Base-by-base conservation (phyloP, 2,113 vertebrate species). In the Origma solitaria region DNA sequence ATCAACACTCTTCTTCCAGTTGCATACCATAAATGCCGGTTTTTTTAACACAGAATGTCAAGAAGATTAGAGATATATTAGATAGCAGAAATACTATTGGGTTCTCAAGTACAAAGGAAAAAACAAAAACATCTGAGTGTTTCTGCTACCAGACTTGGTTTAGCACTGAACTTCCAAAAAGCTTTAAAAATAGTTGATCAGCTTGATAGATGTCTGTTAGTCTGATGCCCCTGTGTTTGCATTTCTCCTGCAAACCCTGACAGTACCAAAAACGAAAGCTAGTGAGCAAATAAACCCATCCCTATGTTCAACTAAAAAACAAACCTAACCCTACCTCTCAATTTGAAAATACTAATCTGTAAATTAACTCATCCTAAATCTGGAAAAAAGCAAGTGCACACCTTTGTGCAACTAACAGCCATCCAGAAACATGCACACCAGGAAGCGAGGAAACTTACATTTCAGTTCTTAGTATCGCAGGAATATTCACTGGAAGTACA, bases 401-500 rank as follows among this genome's bases (percentile, higher is more conserved):
- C 33, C 57, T 31, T 71, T 71, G 33, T 37, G 54, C 45, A 83
- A 62, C 69, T 75, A 85, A 86, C 77, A 81, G 50, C 7, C 16
- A 28, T 6, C 17, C 11, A 86, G 66, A 65, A 90, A 80, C 51
- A 81, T 14, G 40, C 11, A 40, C 24, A 38, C 18, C 51, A 83
- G 64, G 62, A 94, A 95, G 62, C 12, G 33, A 54, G n/a, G 70
- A 50, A 94, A 93, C 79, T 73, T 95, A 37, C 16, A 31, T 35
- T 92, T 88, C 45, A 66, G 58, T 83, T 93, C 68, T 90, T 19
- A 87, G n/a, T 31, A 76, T 62, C 84, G 69, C 8, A 85, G 88
- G 86, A 96, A 95, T 49, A 92, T 49, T 95, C 87, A 85, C 18
- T 92, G 88, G 84, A 87, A 88, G 58, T 53, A 92, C 80, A 96